Conservation (phyloP, 2,797 vertebrate species). For the Heterohyrax brucei region DNA sequence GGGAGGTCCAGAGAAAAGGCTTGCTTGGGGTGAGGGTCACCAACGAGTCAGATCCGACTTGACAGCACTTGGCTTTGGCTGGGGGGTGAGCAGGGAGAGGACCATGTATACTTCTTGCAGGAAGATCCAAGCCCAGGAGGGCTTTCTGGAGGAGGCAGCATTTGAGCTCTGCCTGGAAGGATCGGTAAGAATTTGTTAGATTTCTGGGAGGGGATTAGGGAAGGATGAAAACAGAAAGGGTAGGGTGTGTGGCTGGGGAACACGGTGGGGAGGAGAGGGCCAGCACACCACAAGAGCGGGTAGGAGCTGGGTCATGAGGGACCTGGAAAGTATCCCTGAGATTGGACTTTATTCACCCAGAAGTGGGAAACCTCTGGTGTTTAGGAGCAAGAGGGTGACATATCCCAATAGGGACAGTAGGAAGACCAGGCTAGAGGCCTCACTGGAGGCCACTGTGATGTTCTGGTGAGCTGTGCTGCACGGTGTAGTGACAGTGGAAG, state of each 20-base stretch:
- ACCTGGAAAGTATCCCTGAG: background rate
- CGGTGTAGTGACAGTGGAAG: background rate
- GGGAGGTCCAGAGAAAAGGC: background rate
- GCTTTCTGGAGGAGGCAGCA: conserved; percentile 45
- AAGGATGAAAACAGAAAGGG: background rate
- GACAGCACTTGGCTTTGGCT: too few relatives aligned
- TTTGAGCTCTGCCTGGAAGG: conserved; percentile 14
- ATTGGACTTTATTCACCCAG: background rate
- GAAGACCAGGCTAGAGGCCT: background rate
- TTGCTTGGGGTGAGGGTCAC: too few relatives aligned
- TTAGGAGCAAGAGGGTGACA: background rate
- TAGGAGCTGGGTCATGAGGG: background rate
- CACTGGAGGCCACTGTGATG: background rate
- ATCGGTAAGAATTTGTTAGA: background rate
- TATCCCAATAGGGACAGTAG: background rate
- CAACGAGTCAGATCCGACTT: too few relatives aligned
- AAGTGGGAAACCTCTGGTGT: background rate
- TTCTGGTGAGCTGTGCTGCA: background rate
- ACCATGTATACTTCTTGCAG: background rate
- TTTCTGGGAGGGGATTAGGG: background rate
- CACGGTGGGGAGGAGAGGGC: too few relatives aligned
- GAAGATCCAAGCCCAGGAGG: conserved; percentile 49
- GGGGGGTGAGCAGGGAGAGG: background rate
- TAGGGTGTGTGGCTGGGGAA: background rate
- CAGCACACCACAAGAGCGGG: background rate